Evolutionary conservation across 92 coral and sea anemone species (phyloP), one percentile per base, ranked within the genome.

Genomic region (Paragorgia papillata): DNA sequence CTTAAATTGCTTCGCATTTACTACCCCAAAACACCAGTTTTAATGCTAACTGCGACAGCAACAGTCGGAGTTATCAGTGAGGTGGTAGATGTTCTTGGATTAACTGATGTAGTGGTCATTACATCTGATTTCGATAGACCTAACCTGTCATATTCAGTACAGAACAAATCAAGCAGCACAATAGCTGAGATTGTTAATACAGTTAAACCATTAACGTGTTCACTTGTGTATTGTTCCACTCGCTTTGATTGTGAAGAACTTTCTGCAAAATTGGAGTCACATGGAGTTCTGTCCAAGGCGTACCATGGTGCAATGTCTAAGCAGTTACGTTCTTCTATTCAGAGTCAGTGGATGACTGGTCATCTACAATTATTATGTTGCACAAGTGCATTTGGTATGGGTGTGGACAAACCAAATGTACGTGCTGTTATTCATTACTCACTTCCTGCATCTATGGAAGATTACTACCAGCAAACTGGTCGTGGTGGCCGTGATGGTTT

Each of bases 11-110:
- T 93, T 7, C 71, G 89, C 48, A n/a, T 46, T 29, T 34, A 69
- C 75, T 90, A 82, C 80, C 51, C 79, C 25, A 78, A 86, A 28
- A 85, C 87, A n/a, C 89, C 91, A 8, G 85, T 96, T 90, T 61
- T 90, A 39, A 92, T 92, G 1, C 85, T 89, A 21, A 92, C 97
- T 20, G 97, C 97, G 9, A 91, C 97, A 21, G 97, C 97, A 18
- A 92, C 97, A 1, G 70, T 41, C n/a, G 61, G 27, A 19, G 46
- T 33, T 1, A 51, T 31, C 19, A 43, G 32, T 78, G 64, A 78
- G 61, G 26, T 49, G 3, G 35, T 62, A 31, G 1, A 22, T 43
- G 34, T 67, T 15, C 74, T 67, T 50, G 57, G 57, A 13, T 30
- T 67, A 7, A 67, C 25, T 20, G 15, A 67, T 0, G 18, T 30